Evolutionary conservation across 2,888 invertebrate genomes (phyloP), one percentile per base, ranked within the genome.

Genomic region (Sclerodermus sp.): DNA sequence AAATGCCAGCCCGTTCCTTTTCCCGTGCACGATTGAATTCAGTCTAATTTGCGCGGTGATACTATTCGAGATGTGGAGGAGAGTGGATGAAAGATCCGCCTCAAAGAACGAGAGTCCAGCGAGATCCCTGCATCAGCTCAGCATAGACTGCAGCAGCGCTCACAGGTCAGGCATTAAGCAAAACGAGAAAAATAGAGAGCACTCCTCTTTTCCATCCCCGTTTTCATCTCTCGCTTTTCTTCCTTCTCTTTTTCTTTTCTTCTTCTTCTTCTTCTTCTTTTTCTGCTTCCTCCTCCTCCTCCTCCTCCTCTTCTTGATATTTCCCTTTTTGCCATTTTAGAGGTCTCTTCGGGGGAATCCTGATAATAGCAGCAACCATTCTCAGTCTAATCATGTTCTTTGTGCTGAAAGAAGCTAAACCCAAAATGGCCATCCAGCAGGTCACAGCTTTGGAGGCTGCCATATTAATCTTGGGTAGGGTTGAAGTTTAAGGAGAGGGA

Each of bases 11-110:
- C 91, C 92, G 0, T 93, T 93, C 74, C 83, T 95, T 49, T 94
- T 92, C 72, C 94, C 95, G 0, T 93, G 93, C 71, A 89, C 89
- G 42, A 92, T 95, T 66, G 94, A 95, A 79, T 95, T 94, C 80
- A 92, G 92, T 36, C 83, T 95, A 44, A 92, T 95, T 57, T 93
- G 92, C 70, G 93, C 94, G 17, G 94, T 93, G 29, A 70, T 74
- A 54, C 67, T 76, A 48, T 93, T 89, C 73, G 90, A 93, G 77
- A 92, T 94, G 87, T 95, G 94, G 92, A 91, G 91, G 79, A 90
- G 91, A 76, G 87, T 90, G 45, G 83, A 84, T 73, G 82, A 83
- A 47, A 81, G 81, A 15, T 79, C 82, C 54, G 79, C 82, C 50
- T 79, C 82, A 60, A 80, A 70, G 77, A 74, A 80, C 80, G 79